These are phyloP conservation scores for Hypena proboscidalis DNA, from an alignment of 2,888 invertebrate genomes.

Conservation along the genomic window DNA sequence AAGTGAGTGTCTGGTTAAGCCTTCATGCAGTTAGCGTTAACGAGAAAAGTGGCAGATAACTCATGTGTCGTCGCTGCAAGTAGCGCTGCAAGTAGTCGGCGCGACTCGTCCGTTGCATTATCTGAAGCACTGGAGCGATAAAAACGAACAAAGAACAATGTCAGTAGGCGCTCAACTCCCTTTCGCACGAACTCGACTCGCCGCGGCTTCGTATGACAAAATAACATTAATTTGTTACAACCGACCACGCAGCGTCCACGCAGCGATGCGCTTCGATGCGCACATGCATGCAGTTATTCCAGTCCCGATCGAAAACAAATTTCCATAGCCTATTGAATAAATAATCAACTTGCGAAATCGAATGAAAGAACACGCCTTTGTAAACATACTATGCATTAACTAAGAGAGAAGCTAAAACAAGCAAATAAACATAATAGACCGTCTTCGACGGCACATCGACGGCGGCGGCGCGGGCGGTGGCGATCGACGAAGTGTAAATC, in stretches of 20 bases:
- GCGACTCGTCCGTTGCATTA: conserved; percentile 67
- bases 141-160: conserved; percentile 84
- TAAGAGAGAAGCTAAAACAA: conserved; percentile 36
- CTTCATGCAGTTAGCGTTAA: conserved; percentile 68
- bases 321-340: conserved; percentile 70
- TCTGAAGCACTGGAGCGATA: conserved; percentile 81
- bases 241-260: conserved; percentile 55
- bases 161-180: conserved; percentile 76
- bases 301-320: conserved; percentile 62
- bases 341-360: conserved; percentile 71
- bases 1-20: conserved; percentile 64
- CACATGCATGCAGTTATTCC: conserved; percentile 65
- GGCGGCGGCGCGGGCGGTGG: conserved; percentile 11
- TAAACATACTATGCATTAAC: conserved; percentile 38
- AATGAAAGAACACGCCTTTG: conserved; percentile 54
- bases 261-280: conserved; percentile 58
- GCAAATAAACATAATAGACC: conserved; percentile 34
- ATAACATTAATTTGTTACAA: conserved; percentile 70
- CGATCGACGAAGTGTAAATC: conserved; percentile 64
- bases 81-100: conserved; percentile 54
- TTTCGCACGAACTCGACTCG: conserved; percentile 75
- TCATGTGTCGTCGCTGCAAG: conserved; percentile 61
- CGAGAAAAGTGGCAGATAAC: conserved; percentile 79
- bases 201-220: conserved; percentile 73
- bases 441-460: conserved; percentile 28